Conservation (phyloP, 2,888 invertebrate genomes). For the Microplitis deprimator region DNA sequence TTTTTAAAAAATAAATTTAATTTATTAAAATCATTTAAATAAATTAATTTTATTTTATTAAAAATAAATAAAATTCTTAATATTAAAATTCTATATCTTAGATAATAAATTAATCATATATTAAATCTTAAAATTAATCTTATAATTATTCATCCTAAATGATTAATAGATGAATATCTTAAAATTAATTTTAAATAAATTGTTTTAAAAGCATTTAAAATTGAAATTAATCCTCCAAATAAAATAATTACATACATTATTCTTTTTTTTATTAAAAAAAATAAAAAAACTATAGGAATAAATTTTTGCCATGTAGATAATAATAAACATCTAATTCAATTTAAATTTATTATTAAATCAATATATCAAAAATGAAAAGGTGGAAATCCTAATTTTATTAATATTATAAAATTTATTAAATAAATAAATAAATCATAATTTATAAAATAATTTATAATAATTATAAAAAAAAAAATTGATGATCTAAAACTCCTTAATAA, state of each 20-base stretch:
- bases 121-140: constrained; percentile 72
- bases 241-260: constrained; percentile 70
- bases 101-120: constrained; percentile 69
- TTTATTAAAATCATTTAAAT: constrained; percentile 63
- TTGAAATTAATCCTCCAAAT: constrained; percentile 72
- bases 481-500: constrained; percentile 76
- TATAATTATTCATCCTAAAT: constrained; percentile 75
- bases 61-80: constrained; percentile 72
- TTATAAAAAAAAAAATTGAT: constrained; percentile 73
- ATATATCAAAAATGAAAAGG: constrained; percentile 78
- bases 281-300: constrained; percentile 75
- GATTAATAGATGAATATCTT: constrained; percentile 78
- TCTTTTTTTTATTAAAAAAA: constrained; percentile 71
- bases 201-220: constrained; percentile 75
- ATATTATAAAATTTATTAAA: constrained; percentile 62
- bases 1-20: constrained; percentile 68
- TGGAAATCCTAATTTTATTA: constrained; percentile 75
- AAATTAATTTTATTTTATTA: constrained; percentile 73
- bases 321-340: constrained; percentile 75
- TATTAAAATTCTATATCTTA: constrained; percentile 72
- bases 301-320: constrained; percentile 79
- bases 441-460: constrained; percentile 56
- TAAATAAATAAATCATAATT: constrained; percentile 55
- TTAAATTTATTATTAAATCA: constrained; percentile 75
- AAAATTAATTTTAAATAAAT: constrained; percentile 75